Conservation (phyloP, 2,888 invertebrate species). For the Aphodius granarius region DNA sequence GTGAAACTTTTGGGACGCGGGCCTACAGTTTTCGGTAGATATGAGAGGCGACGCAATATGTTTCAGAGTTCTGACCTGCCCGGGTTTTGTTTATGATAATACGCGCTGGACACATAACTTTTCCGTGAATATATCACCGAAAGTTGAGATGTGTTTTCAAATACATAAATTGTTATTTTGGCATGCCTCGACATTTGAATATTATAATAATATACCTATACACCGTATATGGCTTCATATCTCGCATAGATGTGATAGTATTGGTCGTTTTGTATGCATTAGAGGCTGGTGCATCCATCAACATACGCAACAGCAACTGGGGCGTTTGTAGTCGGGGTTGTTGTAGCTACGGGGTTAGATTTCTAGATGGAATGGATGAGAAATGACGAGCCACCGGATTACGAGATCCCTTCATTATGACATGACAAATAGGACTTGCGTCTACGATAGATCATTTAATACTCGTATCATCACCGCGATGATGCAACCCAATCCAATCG, state of each 20-base stretch:
- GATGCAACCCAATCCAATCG: too few relatives aligned
- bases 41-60: neutral
- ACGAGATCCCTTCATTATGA: neutral
- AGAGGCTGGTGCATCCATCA: conserved; percentile 4
- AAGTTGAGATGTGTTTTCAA: neutral
- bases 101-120: neutral
- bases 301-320: neutral
- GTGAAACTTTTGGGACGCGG: neutral
- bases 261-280: conserved; percentile 3
- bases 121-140: neutral
- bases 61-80: neutral
- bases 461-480: neutral
- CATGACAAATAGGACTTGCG: conserved; percentile 9
- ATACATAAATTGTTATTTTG: neutral
- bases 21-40: neutral
- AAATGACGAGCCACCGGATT: conserved; percentile 9
- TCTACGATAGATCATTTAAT: neutral
- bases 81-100: neutral
- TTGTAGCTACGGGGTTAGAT: neutral
- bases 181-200: neutral
- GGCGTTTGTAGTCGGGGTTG: neutral
- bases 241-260: too few relatives aligned
- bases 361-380: conserved; percentile 3
- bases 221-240: too few relatives aligned
- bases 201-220: too few relatives aligned